Evolutionary conservation across 2,113 vertebrate species (phyloP).

Genomic region (Anseranas semipalmata): DNA sequence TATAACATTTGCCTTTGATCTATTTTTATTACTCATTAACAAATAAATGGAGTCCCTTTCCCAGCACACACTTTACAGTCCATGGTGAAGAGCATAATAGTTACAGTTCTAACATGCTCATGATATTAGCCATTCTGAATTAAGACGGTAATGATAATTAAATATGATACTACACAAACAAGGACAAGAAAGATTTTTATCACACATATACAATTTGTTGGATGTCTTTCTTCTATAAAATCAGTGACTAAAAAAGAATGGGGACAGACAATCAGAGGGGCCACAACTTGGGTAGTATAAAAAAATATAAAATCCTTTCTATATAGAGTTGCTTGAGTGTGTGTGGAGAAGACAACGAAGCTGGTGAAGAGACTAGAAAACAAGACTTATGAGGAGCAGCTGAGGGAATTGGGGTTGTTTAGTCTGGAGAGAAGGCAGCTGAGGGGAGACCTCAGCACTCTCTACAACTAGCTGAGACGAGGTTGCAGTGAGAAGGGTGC

Average conservation of each 20-base stretch:
- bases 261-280: not conserved
- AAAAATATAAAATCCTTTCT: not conserved
- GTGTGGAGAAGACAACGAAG: not conserved
- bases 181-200: not conserved
- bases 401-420: not conserved
- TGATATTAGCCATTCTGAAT: not conserved
- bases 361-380: not conserved
- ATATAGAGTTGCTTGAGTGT: not conserved
- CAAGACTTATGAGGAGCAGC: not conserved
- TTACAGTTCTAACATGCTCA: not conserved
- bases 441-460: not conserved
- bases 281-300: not conserved
- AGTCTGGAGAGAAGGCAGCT: not conserved
- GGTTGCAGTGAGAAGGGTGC: too few species aligned
- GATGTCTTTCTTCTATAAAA: not conserved
- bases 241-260: not conserved
- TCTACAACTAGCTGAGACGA: not conserved
- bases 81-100: not conserved
- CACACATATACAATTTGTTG: not conserved
- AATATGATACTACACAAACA: not conserved
- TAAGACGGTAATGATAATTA: not conserved
- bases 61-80: not conserved
- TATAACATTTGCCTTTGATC: not conserved
- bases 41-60: not conserved
- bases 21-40: not conserved